phyloP scores from a whole-genome alignment of 2,797 vertebrate species.

The Uromys caudimaculatus region DNA sequence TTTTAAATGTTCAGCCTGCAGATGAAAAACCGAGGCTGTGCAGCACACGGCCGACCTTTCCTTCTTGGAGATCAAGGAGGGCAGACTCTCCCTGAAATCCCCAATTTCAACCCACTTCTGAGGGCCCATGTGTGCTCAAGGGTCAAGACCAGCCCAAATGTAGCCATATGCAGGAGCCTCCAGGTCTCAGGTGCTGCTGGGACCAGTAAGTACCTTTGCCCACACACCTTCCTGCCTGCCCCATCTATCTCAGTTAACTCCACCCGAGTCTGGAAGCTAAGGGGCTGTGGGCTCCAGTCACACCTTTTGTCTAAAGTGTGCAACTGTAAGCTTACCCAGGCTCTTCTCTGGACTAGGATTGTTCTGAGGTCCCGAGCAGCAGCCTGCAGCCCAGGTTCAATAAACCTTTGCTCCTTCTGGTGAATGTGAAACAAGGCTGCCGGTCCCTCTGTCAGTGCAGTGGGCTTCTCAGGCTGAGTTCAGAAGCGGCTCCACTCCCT shows the following conservation, averaged over 20 bases:
- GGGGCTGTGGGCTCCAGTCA: not conserved
- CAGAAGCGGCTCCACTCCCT: not conserved
- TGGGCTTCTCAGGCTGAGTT: not conserved
- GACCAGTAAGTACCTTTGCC: not conserved
- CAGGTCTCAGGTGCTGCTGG: not conserved
- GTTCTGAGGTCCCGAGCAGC: not conserved
- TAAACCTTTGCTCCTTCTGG: constrained; percentile 61
- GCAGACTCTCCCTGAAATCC: not conserved
- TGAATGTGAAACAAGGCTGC: constrained; percentile 26
- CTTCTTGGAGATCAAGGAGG: constrained; percentile 7
- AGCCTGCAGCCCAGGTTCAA: constrained; percentile 27
- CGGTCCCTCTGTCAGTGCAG: not conserved
- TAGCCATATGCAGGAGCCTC: not conserved
- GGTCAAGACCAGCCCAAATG: not conserved
- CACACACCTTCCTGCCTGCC: not conserved
- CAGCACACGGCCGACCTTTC: not conserved
- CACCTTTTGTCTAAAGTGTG: not conserved
- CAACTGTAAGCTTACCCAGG: constrained; percentile 4
- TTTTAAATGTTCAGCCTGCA: not conserved
- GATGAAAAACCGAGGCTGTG: not conserved
- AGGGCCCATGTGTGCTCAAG: not conserved
- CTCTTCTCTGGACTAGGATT: constrained; percentile 23
- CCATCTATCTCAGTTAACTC: not conserved
- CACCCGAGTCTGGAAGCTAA: not conserved
- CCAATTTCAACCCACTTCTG: not conserved